phyloP scores from a whole-genome alignment of 2,797 vertebrate species.

The Limosa lapponica region DNA sequence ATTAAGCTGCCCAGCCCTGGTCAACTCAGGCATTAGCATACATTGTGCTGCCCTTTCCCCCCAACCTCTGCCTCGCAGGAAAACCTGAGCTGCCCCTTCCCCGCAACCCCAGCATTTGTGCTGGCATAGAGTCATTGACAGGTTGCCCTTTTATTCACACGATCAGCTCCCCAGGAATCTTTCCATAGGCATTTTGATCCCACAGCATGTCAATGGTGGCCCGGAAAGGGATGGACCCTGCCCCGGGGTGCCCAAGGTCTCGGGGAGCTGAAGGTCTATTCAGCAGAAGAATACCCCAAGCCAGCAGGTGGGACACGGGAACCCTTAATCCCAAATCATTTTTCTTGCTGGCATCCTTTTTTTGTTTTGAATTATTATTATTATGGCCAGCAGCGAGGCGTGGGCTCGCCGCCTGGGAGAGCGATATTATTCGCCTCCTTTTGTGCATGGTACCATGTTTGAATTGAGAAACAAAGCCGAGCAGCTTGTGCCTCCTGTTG shows the following conservation, averaged over 20 bases:
- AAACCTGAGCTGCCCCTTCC: not conserved
- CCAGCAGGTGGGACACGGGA: slow-evolving; percentile 58
- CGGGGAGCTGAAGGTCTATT: not conserved
- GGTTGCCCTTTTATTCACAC: not conserved
- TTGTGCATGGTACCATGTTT: slow-evolving; percentile 61
- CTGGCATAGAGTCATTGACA: not conserved
- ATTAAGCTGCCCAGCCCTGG: not conserved
- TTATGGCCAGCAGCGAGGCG: slow-evolving; percentile 11
- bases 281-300: not conserved
- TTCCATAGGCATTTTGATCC: not conserved
- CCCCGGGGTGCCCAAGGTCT: not conserved
- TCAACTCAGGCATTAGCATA: not conserved
- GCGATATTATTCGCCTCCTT: slow-evolving; percentile 68
- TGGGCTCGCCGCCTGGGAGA: slow-evolving; percentile 32
- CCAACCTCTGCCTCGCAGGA: not conserved
- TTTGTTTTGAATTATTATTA: not conserved
- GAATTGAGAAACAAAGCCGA: slow-evolving; percentile 66
- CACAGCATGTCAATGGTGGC: not conserved
- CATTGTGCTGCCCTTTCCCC: not conserved
- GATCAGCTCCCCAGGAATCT: not conserved
- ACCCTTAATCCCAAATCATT: slow-evolving; percentile 49
- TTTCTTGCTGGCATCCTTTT: slow-evolving; percentile 36
- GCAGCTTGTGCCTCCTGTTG: slow-evolving; percentile 68
- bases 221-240: slow-evolving; percentile 23
- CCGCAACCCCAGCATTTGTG: not conserved